A percentile compares a stretch with the other conserved stretches of the same genome.
These are phyloP conservation scores for Laticauda laticaudata DNA, from an alignment of 2,113 vertebrate species.

Conservation along the genomic window DNA sequence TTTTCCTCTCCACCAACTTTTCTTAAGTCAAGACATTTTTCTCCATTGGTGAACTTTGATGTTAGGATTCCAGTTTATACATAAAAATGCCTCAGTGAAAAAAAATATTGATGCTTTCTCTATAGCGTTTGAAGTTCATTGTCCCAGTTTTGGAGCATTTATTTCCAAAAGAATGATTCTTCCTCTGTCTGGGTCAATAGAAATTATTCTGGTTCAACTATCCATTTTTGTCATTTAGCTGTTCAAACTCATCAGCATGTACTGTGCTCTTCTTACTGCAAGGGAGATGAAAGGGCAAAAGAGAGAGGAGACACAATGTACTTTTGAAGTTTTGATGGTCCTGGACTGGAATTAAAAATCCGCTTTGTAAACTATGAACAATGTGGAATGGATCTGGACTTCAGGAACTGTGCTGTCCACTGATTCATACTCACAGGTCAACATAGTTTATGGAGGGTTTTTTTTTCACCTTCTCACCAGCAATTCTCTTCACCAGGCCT, in stretches of 20 bases:
- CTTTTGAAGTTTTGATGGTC: background rate
- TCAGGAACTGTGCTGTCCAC: background rate
- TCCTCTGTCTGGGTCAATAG: slow-evolving; percentile 46
- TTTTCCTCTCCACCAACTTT: background rate
- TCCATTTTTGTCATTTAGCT: slow-evolving; percentile 51
- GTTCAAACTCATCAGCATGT: slow-evolving; percentile 28
- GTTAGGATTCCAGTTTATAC: background rate
- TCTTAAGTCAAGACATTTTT: no score
- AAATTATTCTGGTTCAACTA: slow-evolving; percentile 58
- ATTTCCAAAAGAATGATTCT: slow-evolving; percentile 40
- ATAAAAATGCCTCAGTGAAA: background rate
- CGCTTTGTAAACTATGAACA: background rate
- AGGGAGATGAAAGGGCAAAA: slow-evolving; percentile 25
- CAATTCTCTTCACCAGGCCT: no score
- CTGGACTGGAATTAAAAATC: slow-evolving; percentile 1
- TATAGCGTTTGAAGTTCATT: background rate
- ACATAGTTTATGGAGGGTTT: no score
- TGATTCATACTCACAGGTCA: no score
- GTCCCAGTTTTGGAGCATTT: slow-evolving; percentile 30
- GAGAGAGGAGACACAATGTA: slow-evolving; percentile 2
- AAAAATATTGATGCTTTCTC: slow-evolving; percentile 4
- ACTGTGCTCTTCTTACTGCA: slow-evolving; percentile 17
- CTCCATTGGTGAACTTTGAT: background rate
- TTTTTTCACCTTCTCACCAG: no score
- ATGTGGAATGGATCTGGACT: background rate